phyloP scores from a whole-genome alignment of 2,797 vertebrate genomes.

The Macrochelys suwanniensis region DNA sequence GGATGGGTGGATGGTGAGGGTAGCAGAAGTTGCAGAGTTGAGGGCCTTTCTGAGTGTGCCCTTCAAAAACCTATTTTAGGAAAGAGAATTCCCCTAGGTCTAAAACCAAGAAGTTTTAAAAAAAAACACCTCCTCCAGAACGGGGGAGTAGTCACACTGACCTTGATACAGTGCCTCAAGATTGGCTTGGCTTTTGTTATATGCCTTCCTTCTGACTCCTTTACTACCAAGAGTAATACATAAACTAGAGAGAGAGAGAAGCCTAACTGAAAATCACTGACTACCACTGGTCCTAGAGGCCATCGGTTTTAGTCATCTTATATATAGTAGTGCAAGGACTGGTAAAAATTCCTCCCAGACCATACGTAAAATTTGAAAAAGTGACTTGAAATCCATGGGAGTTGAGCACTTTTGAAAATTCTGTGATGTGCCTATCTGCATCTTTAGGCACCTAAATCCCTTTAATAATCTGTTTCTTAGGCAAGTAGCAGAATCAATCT shows the following conservation, averaged over 20 bases:
- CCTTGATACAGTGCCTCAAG: neutral
- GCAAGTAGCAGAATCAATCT: fast-evolving
- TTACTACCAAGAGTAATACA: too few species aligned
- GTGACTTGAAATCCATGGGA: neutral
- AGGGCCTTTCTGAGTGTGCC: neutral
- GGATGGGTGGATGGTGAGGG: neutral
- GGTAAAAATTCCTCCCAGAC: neutral
- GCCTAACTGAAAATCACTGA: neutral
- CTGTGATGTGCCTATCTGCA: fast-evolving
- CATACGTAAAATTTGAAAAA: neutral
- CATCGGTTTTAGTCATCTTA: neutral
- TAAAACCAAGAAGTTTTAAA: neutral
- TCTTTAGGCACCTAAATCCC: neutral
- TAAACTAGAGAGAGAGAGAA: too few species aligned
- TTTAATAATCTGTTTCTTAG: neutral
- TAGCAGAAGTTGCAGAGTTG: neutral
- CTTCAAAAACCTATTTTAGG: neutral
- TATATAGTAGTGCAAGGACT: neutral
- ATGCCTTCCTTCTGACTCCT: neutral
- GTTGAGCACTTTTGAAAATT: neutral
- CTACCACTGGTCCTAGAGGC: neutral
- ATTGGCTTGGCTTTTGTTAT: neutral
- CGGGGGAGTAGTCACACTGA: neutral
- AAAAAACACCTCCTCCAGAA: too few species aligned
- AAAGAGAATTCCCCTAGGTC: neutral